Conservation (phyloP, 2,888 invertebrate genomes). For the Drosophila aldrichi region DNA sequence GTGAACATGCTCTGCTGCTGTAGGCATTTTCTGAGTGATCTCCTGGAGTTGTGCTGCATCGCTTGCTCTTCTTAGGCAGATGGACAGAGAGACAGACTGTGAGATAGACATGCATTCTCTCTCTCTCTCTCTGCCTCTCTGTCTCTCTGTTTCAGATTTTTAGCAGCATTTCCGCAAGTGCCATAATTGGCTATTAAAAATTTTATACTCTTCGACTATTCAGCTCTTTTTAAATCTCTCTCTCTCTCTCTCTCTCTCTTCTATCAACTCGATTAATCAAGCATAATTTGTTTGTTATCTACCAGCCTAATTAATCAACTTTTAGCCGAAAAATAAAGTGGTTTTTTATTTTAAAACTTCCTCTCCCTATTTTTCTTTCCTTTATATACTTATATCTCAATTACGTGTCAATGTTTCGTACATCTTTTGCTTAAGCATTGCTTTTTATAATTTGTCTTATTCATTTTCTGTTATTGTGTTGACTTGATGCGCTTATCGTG, state of each 20-base stretch:
- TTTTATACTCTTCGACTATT: background rate
- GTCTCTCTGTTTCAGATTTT: background rate
- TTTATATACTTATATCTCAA: background rate
- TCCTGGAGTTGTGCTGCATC: too few species aligned
- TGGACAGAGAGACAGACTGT: too few species aligned
- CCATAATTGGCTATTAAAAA: background rate
- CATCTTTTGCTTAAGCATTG: background rate
- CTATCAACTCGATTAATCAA: background rate
- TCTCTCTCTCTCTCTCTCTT: background rate
- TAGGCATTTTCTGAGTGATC: too few species aligned
- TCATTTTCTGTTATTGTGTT: background rate
- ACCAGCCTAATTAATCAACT: background rate
- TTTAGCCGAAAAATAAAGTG: background rate
- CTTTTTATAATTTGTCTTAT: background rate
- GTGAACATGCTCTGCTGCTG: too few species aligned
- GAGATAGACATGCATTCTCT: too few species aligned
- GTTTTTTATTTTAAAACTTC: too few species aligned
- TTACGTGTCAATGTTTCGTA: conserved; percentile 44
- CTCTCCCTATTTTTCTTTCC: background rate
- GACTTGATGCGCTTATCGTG: conserved; percentile 52
- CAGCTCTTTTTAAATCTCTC: too few species aligned
- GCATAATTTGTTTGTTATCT: background rate
- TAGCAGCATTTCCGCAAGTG: background rate
- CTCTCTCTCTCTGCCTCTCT: too few species aligned
- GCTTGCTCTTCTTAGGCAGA: too few species aligned